These are phyloP conservation scores for Philaethria dido DNA, from an alignment of 2,888 invertebrate genomes.

Conservation along the genomic window DNA sequence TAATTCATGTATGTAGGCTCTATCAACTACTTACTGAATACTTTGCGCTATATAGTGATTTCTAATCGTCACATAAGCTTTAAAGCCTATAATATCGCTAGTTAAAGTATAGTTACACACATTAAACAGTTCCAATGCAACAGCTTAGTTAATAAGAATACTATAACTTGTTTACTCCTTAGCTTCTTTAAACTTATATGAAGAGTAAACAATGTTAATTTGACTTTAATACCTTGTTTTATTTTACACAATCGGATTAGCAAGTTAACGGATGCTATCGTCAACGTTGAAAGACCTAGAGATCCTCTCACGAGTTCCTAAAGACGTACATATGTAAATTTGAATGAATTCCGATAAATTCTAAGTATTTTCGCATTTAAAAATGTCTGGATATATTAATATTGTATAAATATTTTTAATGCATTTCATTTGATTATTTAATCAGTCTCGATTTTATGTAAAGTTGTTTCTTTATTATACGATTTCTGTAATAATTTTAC, in stretches of 20 bases:
- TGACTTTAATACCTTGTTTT: constrained; percentile 23
- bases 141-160: not conserved
- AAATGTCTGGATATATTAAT: not conserved
- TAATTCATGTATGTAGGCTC: not conserved
- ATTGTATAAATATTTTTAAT: too few relatives aligned
- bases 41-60: not conserved
- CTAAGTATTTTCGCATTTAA: not conserved
- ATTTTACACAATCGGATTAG: constrained; percentile 13
- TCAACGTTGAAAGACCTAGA: constrained; percentile 33
- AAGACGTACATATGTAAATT: not conserved
- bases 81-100: not conserved
- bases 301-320: not conserved
- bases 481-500: too few relatives aligned
- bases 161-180: not conserved
- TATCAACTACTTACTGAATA: too few relatives aligned
- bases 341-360: not conserved
- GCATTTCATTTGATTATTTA: too few relatives aligned
- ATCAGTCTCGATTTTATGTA: too few relatives aligned
- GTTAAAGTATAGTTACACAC: not conserved
- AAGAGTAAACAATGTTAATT: constrained; percentile 10
- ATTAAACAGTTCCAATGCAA: not conserved
- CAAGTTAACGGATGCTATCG: not conserved
- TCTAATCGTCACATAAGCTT: not conserved
- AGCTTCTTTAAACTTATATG: not conserved
- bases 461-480: too few relatives aligned